These are phyloP conservation scores for Toxonevra muliebris DNA, from an alignment of 2,888 invertebrate species.

Conservation along the genomic window DNA sequence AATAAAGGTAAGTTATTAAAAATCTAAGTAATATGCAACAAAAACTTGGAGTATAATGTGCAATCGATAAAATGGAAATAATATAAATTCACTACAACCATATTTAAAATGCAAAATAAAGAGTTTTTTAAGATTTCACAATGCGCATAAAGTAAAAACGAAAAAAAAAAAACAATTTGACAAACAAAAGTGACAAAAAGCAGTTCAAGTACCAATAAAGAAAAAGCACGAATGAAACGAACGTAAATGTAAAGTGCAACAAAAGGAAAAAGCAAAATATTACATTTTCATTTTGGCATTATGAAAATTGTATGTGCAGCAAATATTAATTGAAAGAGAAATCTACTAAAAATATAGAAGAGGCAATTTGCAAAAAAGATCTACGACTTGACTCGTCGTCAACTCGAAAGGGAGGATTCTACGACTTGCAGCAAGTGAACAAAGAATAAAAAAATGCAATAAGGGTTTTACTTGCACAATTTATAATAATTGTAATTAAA, in stretches of 20 bases:
- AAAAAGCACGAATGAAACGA: constrained; percentile 5
- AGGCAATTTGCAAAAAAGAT: no score
- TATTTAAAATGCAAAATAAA: neutral
- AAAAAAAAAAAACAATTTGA: constrained; percentile 19
- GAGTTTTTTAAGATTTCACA: constrained; percentile 16
- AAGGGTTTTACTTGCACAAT: no score
- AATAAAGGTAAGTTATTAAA: constrained; percentile 28
- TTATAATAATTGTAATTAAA: no score
- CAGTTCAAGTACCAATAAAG: neutral
- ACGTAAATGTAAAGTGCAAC: constrained; percentile 9
- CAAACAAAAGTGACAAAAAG: constrained; percentile 13
- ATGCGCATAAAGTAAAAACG: constrained; percentile 11
- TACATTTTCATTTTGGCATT: neutral
- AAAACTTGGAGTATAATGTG: neutral
- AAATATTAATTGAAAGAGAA: constrained; percentile 17
- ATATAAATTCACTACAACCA: neutral
- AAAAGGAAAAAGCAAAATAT: constrained; percentile 10
- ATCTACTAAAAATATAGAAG: neutral
- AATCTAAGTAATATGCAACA: neutral
- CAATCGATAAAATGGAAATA: neutral
- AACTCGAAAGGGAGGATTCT: no score
- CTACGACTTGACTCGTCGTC: no score
- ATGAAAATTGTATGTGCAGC: constrained; percentile 21
- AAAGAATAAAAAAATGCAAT: no score
- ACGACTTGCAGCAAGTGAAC: no score